Percentiles rank a stretch among this genome's conserved stretches.
phyloP scores from a whole-genome alignment of 2,797 vertebrate species.

The Clarias laeviceps region DNA sequence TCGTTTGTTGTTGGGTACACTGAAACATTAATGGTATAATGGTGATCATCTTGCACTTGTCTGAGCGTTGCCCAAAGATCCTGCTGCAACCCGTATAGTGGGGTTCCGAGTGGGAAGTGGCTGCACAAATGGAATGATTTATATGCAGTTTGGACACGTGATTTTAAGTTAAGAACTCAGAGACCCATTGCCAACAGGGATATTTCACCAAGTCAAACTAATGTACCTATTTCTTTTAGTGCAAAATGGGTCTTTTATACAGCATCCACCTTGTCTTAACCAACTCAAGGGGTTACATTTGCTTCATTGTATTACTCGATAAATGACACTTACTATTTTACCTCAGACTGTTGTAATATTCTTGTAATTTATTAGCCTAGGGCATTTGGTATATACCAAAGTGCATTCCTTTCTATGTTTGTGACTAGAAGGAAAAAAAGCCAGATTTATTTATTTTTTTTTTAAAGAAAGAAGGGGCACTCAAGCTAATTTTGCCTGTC shows the following conservation, averaged over 20 bases:
- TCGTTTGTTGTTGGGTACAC: conserved; percentile 58
- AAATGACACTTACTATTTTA: conserved; percentile 83
- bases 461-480: conserved; percentile 73
- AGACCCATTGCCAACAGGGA: conserved; percentile 49
- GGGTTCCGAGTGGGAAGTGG: conserved; percentile 40
- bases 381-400: conserved; percentile 99
- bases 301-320: conserved; percentile 58
- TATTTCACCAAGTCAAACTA: conserved; percentile 43
- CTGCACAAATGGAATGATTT: conserved; percentile 42
- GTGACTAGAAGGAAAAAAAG: conserved; percentile 71
- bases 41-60: conserved; percentile 53
- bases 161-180: conserved; percentile 32
- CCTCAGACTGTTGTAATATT: conserved; percentile 90
- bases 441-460: conserved; percentile 28
- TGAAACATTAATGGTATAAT: conserved; percentile 20
- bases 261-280: conserved; percentile 74
- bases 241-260: conserved; percentile 72
- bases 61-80: conserved; percentile 57
- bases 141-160: conserved; percentile 45
- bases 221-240: conserved; percentile 48
- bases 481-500: conserved; percentile 76
- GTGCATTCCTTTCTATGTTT: conserved; percentile 96
- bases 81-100: conserved; percentile 41
- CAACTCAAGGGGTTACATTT: conserved; percentile 66
- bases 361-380: conserved; percentile 83